Evolutionary conservation across 2,888 invertebrate genomes (phyloP), one percentile per base, ranked within the genome.

Genomic region (Cantharis nigra): DNA sequence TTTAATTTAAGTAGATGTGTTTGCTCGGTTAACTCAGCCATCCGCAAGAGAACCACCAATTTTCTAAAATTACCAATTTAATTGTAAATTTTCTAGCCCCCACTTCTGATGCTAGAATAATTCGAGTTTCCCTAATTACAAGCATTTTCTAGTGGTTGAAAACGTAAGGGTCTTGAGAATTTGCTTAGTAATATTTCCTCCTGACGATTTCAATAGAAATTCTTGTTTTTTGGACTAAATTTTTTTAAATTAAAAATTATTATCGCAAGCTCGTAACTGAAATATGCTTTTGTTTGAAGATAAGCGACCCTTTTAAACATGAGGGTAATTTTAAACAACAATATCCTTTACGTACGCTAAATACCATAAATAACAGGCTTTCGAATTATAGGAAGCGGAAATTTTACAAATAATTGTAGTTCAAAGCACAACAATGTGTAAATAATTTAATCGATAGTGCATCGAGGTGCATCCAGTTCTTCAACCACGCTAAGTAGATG

Each of bases 341-440:
- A 67, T 67, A 67, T 26, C 65, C 65, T 67, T 67, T 67, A 49
- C 49, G 49, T 67, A 67, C 65, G 65, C 26, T 67, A 67, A 67
- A 67, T 67, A 23, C 65, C 65, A 67, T 67, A 67, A 67, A 67
- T 67, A 67, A 67, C 65, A 67, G 13, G n/a, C 65, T 67, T 67
- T 67, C 9, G 65, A 9, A 20, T 67, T 67, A 23, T 23, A 23
- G 18, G 23, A 67, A 67, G 65, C 65, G 65, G 20, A 67, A 67
- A 67, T 67, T 67, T 67, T 67, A 23, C 3, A 67, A 67, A 67
- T 64, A 64, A 64, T 64, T 64, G 64, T 18, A 20, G 64, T 49
- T 49, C 49, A 49, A 49, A 49, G 49, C 49, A 49, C 49, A n/a
- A 49, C 49, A 49, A 49, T 49, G 49, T 7, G 11, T 49, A 49